phyloP scores from a whole-genome alignment of 2,888 invertebrate genomes.

The Criorhina ranunculi region DNA sequence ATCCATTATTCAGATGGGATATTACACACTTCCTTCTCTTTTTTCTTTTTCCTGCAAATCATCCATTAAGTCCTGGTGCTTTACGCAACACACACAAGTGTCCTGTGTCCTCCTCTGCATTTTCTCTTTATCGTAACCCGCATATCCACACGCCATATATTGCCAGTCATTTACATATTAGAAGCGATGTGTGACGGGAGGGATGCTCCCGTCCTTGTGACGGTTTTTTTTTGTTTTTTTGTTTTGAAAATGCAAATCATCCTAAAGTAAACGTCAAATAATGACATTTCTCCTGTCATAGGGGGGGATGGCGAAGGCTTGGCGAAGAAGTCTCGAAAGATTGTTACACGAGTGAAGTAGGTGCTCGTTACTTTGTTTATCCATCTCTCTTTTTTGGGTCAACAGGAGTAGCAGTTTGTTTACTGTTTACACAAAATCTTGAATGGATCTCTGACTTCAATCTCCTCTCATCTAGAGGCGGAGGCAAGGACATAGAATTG shows the following conservation, averaged over 20 bases:
- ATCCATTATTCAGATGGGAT: slow-evolving; percentile 22
- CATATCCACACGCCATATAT: background rate
- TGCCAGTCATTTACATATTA: slow-evolving; percentile 13
- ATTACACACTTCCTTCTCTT: background rate
- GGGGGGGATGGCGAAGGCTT: too few species aligned
- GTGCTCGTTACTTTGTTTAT: background rate
- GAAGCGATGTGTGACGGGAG: background rate
- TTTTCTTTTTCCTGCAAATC: slow-evolving; percentile 14
- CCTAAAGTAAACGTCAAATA: slow-evolving; percentile 41
- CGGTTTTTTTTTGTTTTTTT: background rate
- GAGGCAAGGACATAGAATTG: background rate
- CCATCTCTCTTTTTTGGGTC: slow-evolving; percentile 2
- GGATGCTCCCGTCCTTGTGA: background rate
- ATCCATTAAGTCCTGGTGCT: slow-evolving; percentile 16
- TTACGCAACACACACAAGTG: background rate
- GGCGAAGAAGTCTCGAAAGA: background rate
- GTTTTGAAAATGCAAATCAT: background rate
- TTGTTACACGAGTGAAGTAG: background rate
- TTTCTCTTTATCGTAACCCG: background rate
- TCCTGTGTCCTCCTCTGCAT: background rate
- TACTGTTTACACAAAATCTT: slow-evolving; percentile 14
- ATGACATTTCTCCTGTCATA: slow-evolving; percentile 13
- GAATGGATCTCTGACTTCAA: background rate
- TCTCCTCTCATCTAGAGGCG: background rate
- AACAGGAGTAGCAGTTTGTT: slow-evolving; percentile 18